Conservation (phyloP, 2,797 vertebrate species). For the Epinephelus malabaricus region DNA sequence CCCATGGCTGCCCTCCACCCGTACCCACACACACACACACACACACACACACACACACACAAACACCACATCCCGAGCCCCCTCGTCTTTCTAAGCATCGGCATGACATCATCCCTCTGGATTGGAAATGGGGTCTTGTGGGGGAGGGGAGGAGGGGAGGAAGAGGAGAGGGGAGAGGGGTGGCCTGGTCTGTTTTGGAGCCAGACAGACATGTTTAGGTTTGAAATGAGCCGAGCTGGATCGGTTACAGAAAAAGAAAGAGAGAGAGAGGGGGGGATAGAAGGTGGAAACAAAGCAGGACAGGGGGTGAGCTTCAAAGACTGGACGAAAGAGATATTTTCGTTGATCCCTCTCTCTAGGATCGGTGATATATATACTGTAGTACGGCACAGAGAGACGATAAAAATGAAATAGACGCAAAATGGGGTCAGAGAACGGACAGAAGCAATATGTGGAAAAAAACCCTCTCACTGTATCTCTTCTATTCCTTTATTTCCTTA, state of each 20-base stretch:
- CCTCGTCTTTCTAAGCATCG: conserved; percentile 76
- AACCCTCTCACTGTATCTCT: not conserved
- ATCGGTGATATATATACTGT: not conserved
- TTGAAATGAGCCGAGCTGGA: conserved; percentile 82
- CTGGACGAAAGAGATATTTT: conserved; percentile 15
- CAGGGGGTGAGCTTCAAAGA: conserved; percentile 24
- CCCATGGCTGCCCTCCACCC: conserved; percentile 38
- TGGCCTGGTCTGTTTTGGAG: conserved; percentile 69
- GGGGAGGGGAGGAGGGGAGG: conserved; percentile 63
- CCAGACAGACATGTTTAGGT: conserved; percentile 85
- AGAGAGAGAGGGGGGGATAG: not conserved
- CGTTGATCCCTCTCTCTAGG: not conserved
- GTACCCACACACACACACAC: conserved; percentile 29
- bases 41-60: conserved; percentile 8
- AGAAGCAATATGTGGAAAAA: not conserved
- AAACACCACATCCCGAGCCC: conserved; percentile 43
- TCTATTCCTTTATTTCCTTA: not conserved
- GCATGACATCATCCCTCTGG: conserved; percentile 86
- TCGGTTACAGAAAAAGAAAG: conserved; percentile 67
- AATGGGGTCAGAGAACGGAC: conserved; percentile 17
- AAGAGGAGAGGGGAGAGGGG: conserved; percentile 49
- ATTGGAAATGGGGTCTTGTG: conserved; percentile 80
- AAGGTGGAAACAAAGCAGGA: conserved; percentile 43
- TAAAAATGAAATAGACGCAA: not conserved
- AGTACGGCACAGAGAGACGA: not conserved